Evolutionary conservation across 2,797 vertebrate genomes (phyloP).

Genomic region (Pseudotriccus pelzelni): DNA sequence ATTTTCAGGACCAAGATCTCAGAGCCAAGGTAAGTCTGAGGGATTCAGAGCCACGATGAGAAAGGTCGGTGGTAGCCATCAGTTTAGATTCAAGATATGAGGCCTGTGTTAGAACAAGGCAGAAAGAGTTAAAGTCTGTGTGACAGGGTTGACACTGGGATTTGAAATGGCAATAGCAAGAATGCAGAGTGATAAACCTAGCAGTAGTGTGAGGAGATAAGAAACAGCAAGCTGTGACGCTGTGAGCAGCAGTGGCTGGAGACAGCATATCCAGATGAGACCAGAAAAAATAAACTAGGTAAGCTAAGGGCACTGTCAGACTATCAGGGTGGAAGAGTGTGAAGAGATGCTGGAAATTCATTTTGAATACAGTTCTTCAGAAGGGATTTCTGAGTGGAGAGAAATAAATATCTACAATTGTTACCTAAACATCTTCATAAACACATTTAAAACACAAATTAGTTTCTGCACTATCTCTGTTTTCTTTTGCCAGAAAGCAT

Average conservation of each 20-base stretch:
- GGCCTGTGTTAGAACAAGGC: not conserved
- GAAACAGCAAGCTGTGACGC: not conserved
- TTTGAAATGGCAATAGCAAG: not conserved
- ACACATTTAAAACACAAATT: not conserved
- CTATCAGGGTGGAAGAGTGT: not conserved
- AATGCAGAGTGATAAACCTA: not conserved
- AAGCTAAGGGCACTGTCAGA: not conserved
- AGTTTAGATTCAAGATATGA: not conserved
- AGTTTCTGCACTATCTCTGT: accelerated
- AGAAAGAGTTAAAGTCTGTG: not conserved
- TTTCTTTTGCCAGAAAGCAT: not conserved
- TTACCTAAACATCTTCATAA: not conserved
- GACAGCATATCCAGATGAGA: not conserved
- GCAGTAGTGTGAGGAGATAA: not conserved
- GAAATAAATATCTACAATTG: not conserved
- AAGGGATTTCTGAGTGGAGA: not conserved
- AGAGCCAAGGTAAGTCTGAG: not conserved
- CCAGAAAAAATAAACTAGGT: not conserved
- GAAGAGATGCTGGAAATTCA: not conserved
- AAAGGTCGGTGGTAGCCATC: not conserved
- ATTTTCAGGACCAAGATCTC: not conserved
- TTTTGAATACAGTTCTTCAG: not conserved
- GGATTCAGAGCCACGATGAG: not conserved
- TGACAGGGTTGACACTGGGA: not conserved
- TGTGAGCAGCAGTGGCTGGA: not conserved